These are phyloP conservation scores for Danaus chrysippus DNA, from an alignment of 2,888 invertebrate genomes.

Conservation along the genomic window DNA sequence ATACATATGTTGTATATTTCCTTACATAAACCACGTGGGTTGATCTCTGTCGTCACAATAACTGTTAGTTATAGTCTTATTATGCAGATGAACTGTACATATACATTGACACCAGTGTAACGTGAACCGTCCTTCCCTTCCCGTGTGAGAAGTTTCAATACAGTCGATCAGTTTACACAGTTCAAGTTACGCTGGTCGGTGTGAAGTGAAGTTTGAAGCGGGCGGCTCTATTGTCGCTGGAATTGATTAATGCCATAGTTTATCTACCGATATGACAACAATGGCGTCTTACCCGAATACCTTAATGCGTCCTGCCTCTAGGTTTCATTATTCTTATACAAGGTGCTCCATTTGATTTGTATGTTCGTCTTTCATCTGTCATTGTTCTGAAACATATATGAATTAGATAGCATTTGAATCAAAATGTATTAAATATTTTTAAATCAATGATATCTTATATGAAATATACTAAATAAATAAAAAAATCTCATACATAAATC, in stretches of 20 bases:
- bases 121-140: constrained; percentile 36
- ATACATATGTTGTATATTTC: not conserved
- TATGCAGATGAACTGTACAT: constrained; percentile 55
- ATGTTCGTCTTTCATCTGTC: constrained; percentile 16
- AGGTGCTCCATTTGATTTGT: constrained; percentile 48
- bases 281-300: constrained; percentile 70
- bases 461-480: constrained; percentile 9
- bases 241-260: constrained; percentile 75
- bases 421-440: too few species aligned
- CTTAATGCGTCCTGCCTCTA: constrained; percentile 66
- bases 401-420: not conserved
- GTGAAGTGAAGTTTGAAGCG: constrained; percentile 54
- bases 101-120: constrained; percentile 39
- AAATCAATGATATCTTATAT: constrained; percentile 3
- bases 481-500: constrained; percentile 1
- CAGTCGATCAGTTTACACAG: constrained; percentile 32
- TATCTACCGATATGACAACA: constrained; percentile 77
- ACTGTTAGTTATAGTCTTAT: constrained; percentile 60
- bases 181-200: constrained; percentile 45
- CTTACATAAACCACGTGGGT: constrained; percentile 42
- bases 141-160: not conserved
- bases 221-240: constrained; percentile 66
- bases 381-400: constrained; percentile 24
- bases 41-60: constrained; percentile 54
- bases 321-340: constrained; percentile 64